These are phyloP conservation scores for Columba livia DNA, from an alignment of 2,113 vertebrate species.

Conservation along the genomic window DNA sequence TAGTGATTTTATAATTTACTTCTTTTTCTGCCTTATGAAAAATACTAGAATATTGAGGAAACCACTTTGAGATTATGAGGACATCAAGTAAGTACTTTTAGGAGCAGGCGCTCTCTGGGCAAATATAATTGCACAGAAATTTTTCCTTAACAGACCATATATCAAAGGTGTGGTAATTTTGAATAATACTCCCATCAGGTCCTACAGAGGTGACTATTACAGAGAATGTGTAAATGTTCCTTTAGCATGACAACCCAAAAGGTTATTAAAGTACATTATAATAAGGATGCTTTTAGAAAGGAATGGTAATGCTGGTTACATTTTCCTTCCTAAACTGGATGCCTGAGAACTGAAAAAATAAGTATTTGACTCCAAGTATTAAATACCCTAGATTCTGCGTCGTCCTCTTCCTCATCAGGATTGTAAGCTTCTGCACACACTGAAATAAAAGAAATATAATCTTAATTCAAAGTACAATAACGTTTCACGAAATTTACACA, in stretches of 20 bases:
- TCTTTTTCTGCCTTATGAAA: background rate
- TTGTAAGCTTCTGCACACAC: conserved; percentile 98
- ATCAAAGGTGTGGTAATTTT: background rate
- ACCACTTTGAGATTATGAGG: background rate
- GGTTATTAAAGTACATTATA: background rate
- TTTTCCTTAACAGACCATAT: background rate
- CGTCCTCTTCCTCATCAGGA: conserved; percentile 97
- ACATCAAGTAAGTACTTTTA: background rate
- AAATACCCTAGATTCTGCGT: conserved; percentile 90
- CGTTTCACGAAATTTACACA: background rate
- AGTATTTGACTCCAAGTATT: background rate
- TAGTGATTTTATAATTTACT: background rate
- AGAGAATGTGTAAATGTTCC: background rate
- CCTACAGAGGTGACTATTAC: background rate
- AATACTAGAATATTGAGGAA: background rate
- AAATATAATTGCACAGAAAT: background rate
- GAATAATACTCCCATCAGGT: background rate
- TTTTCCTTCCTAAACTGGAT: background rate
- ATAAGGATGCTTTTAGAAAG: background rate
- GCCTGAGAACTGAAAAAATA: background rate
- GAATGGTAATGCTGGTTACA: background rate
- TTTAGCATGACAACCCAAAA: background rate
- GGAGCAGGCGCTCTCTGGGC: background rate
- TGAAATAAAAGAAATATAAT: conserved; percentile 66
- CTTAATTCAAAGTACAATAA: conserved; percentile 7